Percentiles rank a stretch among this genome's conserved stretches.
phyloP scores from a whole-genome alignment of 2,797 vertebrate species.

The Acipenser transmontanus region DNA sequence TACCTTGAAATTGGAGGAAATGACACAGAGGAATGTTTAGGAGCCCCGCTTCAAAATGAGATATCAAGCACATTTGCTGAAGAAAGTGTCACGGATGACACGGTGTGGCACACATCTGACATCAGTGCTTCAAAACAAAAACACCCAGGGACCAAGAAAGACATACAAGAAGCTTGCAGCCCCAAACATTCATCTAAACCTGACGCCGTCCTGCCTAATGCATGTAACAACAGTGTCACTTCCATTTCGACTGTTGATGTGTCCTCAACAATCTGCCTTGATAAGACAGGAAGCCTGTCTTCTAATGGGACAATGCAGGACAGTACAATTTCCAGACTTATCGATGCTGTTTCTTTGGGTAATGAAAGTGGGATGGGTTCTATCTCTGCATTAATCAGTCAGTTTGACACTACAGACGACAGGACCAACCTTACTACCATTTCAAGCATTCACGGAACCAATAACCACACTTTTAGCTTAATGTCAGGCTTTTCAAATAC shows the following conservation, averaged over 20 bases:
- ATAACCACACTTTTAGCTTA: constrained; percentile 24
- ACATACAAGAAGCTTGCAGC: not conserved
- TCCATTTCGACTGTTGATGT: constrained; percentile 42
- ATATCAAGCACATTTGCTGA: constrained; percentile 17
- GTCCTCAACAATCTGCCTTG: constrained; percentile 33
- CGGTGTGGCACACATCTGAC: no score
- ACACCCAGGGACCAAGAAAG: not conserved
- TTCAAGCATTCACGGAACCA: constrained; percentile 27
- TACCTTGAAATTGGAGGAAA: constrained; percentile 48
- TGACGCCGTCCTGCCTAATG: constrained; percentile 6
- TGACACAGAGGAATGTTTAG: constrained; percentile 30
- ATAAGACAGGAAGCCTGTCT: constrained; percentile 40
- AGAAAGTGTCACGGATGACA: constrained; percentile 21
- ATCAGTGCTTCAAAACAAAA: no score
- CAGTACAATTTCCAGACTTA: constrained; percentile 80
- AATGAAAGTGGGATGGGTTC: constrained; percentile 69
- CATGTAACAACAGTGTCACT: constrained; percentile 12
- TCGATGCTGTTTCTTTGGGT: constrained; percentile 74
- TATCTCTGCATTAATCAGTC: constrained; percentile 79
- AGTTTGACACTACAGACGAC: constrained; percentile 62
- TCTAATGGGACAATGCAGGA: constrained; percentile 62
- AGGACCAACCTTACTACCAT: constrained; percentile 33
- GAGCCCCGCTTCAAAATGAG: constrained; percentile 43
- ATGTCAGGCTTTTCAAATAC: constrained; percentile 19
- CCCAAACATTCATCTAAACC: constrained; percentile 21